Percentiles rank a stretch among this genome's conserved stretches.
phyloP scores from a whole-genome alignment of 2,888 invertebrate genomes.

The Cephalotes varians region DNA sequence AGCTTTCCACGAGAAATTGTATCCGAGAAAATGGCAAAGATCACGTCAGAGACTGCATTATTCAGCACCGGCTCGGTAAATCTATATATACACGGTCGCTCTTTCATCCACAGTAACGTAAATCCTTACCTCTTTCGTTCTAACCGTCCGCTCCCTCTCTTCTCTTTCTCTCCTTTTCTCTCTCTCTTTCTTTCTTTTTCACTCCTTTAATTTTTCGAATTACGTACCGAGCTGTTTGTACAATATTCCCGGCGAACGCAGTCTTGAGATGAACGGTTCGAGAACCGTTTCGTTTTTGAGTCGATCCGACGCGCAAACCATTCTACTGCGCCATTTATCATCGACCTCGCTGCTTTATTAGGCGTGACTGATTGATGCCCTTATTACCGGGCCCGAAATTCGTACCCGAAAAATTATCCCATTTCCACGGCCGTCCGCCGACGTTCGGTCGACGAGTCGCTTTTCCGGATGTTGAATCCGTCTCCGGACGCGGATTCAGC shows the following conservation, averaged over 20 bases:
- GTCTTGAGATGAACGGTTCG: not conserved
- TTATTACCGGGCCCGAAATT: conserved; percentile 42
- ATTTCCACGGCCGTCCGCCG: conserved; percentile 34
- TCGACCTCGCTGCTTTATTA: conserved; percentile 48
- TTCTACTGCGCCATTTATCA: conserved; percentile 39
- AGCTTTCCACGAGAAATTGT: conserved; percentile 53
- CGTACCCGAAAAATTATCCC: conserved; percentile 49
- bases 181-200: conserved; percentile 5
- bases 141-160: not conserved
- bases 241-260: conserved; percentile 25
- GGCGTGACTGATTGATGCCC: conserved; percentile 50
- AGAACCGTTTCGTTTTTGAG: not conserved
- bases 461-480: conserved; percentile 49
- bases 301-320: not conserved
- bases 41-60: conserved; percentile 62
- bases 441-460: conserved; percentile 32
- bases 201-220: conserved; percentile 49
- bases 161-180: not conserved
- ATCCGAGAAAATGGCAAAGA: conserved; percentile 62
- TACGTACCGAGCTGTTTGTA: conserved; percentile 38
- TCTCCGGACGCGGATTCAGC: conserved; percentile 46
- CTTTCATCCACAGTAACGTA: conserved; percentile 37
- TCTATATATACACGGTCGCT: conserved; percentile 36
- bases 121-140: conserved; percentile 26
- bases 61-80: conserved; percentile 64